phyloP scores from a whole-genome alignment of 1,140 invertebrate species.

The Homalodisca vitripennis region DNA sequence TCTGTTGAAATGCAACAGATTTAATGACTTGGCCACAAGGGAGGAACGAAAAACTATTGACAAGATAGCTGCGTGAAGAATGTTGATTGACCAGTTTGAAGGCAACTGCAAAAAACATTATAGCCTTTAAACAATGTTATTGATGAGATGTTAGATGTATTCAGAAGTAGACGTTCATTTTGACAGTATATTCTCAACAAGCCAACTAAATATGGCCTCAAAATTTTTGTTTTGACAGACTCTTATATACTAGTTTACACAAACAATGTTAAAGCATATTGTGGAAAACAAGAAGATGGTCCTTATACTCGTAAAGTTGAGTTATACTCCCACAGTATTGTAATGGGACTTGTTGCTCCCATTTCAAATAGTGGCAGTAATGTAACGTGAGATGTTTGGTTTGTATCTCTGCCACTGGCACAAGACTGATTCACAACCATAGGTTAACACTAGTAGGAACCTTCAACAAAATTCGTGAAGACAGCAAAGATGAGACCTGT shows the following conservation, averaged over 20 bases:
- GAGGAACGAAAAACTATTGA: neutral
- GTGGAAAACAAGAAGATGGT: slow-evolving; percentile 42
- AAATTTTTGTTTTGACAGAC: slow-evolving; percentile 43
- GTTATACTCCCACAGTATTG: slow-evolving; percentile 38
- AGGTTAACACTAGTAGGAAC: neutral
- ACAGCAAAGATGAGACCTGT: neutral
- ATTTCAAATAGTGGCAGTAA: slow-evolving; percentile 10
- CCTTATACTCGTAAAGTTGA: slow-evolving; percentile 42
- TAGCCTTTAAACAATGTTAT: slow-evolving; percentile 43
- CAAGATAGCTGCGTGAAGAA: slow-evolving; percentile 6
- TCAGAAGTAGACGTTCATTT: slow-evolving; percentile 47
- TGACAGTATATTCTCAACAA: slow-evolving; percentile 48
- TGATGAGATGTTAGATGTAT: slow-evolving; percentile 48
- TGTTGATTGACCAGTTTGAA: neutral
- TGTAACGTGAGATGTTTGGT: neutral
- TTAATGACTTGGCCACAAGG: neutral
- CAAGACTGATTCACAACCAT: slow-evolving; percentile 6
- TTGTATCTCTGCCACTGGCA: neutral
- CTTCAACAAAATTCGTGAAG: neutral
- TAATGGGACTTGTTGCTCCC: neutral
- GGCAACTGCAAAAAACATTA: neutral
- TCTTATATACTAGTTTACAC: slow-evolving; percentile 42
- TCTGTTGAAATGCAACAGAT: neutral
- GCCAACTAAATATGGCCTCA: slow-evolving; percentile 47
- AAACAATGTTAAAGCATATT: slow-evolving; percentile 43